Conservation (phyloP, 2,888 invertebrate species). For the Steromphala cineraria region DNA sequence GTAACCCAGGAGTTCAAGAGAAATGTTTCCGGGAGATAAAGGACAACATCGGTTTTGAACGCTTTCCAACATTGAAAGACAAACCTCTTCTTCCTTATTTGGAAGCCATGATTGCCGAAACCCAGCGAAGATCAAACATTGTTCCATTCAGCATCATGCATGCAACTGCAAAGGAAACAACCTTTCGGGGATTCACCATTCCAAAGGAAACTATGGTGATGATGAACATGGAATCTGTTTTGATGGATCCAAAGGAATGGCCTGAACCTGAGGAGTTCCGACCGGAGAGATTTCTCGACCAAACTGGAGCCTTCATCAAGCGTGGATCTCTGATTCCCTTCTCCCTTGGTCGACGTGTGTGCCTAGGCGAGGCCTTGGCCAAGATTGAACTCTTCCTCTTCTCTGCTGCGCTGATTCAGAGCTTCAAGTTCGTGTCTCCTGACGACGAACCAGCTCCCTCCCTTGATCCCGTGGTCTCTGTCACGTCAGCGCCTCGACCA, state of each 20-base stretch:
- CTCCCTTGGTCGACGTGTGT: conserved; percentile 26
- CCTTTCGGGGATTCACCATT: conserved; percentile 22
- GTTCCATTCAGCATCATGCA: conserved; percentile 23
- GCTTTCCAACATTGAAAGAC: conserved; percentile 44
- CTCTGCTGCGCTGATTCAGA: conserved; percentile 20
- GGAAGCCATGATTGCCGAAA: conserved; percentile 63
- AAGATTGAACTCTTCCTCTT: conserved; percentile 37
- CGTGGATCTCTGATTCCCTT: conserved; percentile 29
- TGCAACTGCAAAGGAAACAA: conserved; percentile 19
- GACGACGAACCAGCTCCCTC: conserved; percentile 20
- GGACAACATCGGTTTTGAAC: conserved; percentile 69
- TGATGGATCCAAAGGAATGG: conserved; percentile 28
- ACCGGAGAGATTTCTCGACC: conserved; percentile 30
- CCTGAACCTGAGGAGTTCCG: conserved; percentile 19
- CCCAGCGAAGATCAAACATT: conserved; percentile 46
- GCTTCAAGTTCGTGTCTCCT: conserved; percentile 20
- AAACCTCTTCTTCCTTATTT: conserved; percentile 47
- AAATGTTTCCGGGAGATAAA: conserved; percentile 46
- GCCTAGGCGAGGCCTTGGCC: conserved; percentile 31
- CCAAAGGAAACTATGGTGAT: conserved; percentile 24
- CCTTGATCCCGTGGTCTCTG: conserved; percentile 23
- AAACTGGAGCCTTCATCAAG: not conserved
- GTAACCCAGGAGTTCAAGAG: conserved; percentile 80
- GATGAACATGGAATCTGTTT: conserved; percentile 21
- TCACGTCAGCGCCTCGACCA: conserved; percentile 19